Percentiles rank a stretch among this genome's conserved stretches.
These are phyloP conservation scores for Sorex maritimensis DNA, from an alignment of 2,797 vertebrate genomes.

Conservation along the genomic window DNA sequence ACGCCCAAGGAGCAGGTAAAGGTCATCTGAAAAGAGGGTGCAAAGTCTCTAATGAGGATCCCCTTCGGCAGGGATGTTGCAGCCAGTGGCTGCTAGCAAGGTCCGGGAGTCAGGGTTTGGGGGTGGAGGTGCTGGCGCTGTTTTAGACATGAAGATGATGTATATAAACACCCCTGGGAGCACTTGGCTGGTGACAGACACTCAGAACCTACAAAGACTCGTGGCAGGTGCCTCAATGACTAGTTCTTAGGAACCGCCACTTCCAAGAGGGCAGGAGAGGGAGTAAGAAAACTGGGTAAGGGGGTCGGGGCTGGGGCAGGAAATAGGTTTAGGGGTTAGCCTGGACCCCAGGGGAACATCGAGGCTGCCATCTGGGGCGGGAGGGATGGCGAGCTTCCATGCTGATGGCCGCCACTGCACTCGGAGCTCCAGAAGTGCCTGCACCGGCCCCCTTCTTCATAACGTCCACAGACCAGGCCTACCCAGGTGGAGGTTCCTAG, in stretches of 20 bases:
- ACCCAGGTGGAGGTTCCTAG: background rate
- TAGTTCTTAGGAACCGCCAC: conserved; percentile 47
- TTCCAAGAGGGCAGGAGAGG: conserved; percentile 5
- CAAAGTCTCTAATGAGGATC: background rate
- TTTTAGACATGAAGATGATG: conserved; percentile 15
- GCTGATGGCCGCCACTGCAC: background rate
- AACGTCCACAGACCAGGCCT: background rate
- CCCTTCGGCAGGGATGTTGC: background rate
- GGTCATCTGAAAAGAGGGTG: no score
- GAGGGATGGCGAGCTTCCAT: background rate
- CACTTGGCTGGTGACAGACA: background rate
- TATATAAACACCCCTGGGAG: conserved; percentile 50
- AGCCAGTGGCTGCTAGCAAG: background rate
- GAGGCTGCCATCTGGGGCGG: background rate
- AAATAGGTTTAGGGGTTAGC: background rate
- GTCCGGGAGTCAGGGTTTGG: background rate
- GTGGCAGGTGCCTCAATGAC: conserved; percentile 1
- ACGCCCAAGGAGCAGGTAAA: background rate
- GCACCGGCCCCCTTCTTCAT: background rate
- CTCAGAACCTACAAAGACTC: conserved; percentile 65
- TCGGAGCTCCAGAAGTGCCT: background rate
- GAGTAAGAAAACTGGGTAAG: background rate
- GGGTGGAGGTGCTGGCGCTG: background rate
- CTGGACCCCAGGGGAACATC: background rate
- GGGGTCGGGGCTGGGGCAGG: background rate